phyloP scores from a whole-genome alignment of 2,888 invertebrate genomes.

The Noctua janthe region DNA sequence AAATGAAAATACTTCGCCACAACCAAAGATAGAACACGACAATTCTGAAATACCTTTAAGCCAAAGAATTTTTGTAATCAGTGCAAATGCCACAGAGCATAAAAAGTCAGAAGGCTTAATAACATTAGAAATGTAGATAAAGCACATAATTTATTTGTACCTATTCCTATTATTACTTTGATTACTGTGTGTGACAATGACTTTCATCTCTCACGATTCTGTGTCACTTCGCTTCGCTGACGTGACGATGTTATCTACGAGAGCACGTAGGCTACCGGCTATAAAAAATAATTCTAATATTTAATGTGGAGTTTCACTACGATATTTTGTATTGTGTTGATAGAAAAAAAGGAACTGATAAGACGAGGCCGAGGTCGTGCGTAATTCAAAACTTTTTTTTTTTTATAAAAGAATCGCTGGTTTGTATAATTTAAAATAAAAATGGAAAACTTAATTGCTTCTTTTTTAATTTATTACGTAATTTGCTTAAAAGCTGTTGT shows the following conservation, averaged over 20 bases:
- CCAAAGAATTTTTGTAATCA: constrained; percentile 36
- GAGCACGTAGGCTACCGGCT: constrained; percentile 59
- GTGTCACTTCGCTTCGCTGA: constrained; percentile 69
- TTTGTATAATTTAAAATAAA: neutral
- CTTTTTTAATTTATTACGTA: constrained; percentile 7
- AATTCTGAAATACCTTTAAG: constrained; percentile 16
- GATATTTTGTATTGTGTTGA: constrained; percentile 7
- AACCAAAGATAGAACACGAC: constrained; percentile 45
- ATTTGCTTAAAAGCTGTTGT: neutral
- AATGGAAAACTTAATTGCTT: neutral
- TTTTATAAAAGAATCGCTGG: neutral
- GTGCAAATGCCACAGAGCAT: constrained; percentile 1
- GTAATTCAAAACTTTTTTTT: neutral
- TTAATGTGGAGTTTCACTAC: constrained; percentile 36
- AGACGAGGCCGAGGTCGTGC: neutral
- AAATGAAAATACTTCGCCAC: constrained; percentile 8
- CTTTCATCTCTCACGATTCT: constrained; percentile 84
- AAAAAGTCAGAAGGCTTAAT: constrained; percentile 12
- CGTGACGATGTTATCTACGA: constrained; percentile 70
- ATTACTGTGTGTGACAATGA: constrained; percentile 74
- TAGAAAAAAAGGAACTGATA: neutral
- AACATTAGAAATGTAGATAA: constrained; percentile 47
- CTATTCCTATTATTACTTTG: constrained; percentile 58
- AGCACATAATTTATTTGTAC: constrained; percentile 51
- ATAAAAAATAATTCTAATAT: constrained; percentile 50